These are phyloP conservation scores for Drosophila kanekoi DNA, from an alignment of 2,888 invertebrate species.

Conservation along the genomic window DNA sequence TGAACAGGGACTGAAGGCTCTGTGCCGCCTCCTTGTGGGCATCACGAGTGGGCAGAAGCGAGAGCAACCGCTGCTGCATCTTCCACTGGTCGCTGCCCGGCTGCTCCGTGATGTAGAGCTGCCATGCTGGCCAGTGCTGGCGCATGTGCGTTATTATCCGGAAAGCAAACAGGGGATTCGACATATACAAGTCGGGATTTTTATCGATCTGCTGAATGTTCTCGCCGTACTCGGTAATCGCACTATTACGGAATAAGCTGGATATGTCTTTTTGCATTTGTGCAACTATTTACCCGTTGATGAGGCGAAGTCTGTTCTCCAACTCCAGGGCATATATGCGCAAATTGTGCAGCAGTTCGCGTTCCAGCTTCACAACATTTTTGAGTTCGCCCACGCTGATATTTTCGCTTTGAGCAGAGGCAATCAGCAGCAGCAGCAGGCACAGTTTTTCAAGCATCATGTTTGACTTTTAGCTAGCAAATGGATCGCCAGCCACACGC, in stretches of 20 bases:
- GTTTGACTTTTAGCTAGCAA: not conserved
- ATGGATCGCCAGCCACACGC: slow-evolving; percentile 5
- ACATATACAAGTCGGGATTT: slow-evolving; percentile 37
- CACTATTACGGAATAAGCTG: slow-evolving; percentile 22
- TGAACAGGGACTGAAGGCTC: slow-evolving; percentile 11
- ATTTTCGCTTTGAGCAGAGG: not conserved
- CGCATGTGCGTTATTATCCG: slow-evolving; percentile 53
- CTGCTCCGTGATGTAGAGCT: slow-evolving; percentile 33
- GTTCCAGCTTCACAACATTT: slow-evolving; percentile 20
- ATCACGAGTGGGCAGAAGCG: not conserved
- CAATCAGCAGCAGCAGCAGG: slow-evolving; percentile 13
- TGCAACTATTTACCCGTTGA: slow-evolving; percentile 34
- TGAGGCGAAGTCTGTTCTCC: slow-evolving; percentile 20
- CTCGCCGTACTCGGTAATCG: slow-evolving; percentile 34
- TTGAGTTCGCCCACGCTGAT: slow-evolving; percentile 2
- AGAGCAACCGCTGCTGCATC: slow-evolving; percentile 28
- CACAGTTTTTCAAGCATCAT: slow-evolving; percentile 16
- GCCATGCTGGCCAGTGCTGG: slow-evolving; percentile 59
- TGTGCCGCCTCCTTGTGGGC: slow-evolving; percentile 9
- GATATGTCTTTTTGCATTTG: not conserved
- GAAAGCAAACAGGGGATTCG: slow-evolving; percentile 49
- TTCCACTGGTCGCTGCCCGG: slow-evolving; percentile 16
- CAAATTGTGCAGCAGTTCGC: slow-evolving; percentile 17
- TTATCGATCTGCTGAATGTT: slow-evolving; percentile 7
- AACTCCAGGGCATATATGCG: slow-evolving; percentile 28